Base-by-base conservation (phyloP, 2,888 invertebrate species). In the Lissocephala sabroskyi region DNA sequence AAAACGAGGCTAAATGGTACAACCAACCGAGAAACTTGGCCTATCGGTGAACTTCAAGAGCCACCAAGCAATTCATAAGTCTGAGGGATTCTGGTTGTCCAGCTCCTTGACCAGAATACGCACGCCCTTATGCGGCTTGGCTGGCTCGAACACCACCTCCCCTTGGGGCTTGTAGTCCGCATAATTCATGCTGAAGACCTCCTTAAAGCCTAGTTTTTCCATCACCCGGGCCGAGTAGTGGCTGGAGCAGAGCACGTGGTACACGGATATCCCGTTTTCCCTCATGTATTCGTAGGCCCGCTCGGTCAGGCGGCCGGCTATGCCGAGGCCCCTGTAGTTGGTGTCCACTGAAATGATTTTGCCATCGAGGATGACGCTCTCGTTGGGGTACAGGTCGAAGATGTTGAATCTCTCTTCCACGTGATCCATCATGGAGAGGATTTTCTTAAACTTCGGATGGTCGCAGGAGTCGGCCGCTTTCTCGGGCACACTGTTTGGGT, bases 231-330 rank as follows among this genome's bases (percentile, higher is more conserved):
- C 92, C 1, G 93, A 92, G 82, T 88, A 94, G 51, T 89, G 88
- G 70, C 93, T 94, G 3, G 91, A 90, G 52, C 93, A 93, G 62
- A 93, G 90, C 33, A 90, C 88, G 18, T 92, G 87, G 50, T 92
- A 86, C 5, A 93, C 84, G n/a, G 74, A 66, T 39, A 85, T 84
- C 0, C 78, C 61, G 23, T 84, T 62, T 16, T 79, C 70, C 1
- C 75, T 74, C 83, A 85, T 84, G 52, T 78, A 84, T 4, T 84
- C 82, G 13, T 84, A 68, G 37, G 79, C 70, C 2, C 62, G 58
- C 54, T 84, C 82, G 1, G 83, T 85, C 6, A 85, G 58, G 2
- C 73, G 67, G 0, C 85, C 84, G 3, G 85, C 85, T 52, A 85
- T 84, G 35, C 85, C 85, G 49, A 82, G 35, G 0, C 85, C 85